These are phyloP conservation scores for Aspidoscelis tigris DNA, from an alignment of 2,113 vertebrate species.

Conservation along the genomic window DNA sequence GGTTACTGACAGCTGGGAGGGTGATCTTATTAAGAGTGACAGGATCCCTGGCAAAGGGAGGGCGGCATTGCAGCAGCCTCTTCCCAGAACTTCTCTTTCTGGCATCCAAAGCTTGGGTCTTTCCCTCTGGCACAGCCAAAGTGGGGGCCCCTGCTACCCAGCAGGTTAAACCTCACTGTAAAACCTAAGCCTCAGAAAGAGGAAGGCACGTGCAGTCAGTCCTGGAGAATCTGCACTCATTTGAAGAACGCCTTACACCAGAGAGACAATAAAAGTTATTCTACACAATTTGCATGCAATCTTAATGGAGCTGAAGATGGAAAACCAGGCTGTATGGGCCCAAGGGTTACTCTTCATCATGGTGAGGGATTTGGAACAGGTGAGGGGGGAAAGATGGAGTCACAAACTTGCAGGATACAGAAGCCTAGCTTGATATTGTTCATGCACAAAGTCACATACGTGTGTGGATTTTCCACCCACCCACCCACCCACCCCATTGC, in stretches of 20 bases:
- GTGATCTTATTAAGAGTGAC: slow-evolving; percentile 32
- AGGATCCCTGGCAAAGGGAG: slow-evolving; percentile 19
- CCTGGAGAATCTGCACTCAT: neutral
- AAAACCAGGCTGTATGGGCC: neutral
- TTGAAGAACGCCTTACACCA: neutral
- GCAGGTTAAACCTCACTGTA: neutral
- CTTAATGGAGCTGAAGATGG: too few species aligned
- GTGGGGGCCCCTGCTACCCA: neutral
- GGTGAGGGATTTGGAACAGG: neutral
- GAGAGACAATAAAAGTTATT: neutral
- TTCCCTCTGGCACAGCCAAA: neutral
- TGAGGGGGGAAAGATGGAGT: neutral
- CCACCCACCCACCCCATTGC: neutral
- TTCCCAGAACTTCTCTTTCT: slow-evolving; percentile 14
- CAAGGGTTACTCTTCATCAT: neutral
- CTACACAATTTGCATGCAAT: too few species aligned
- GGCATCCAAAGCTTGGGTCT: neutral
- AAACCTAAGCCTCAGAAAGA: neutral
- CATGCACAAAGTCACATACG: neutral
- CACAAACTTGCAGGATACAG: neutral
- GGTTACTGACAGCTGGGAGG: slow-evolving; percentile 24
- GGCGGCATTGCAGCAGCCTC: slow-evolving; percentile 6
- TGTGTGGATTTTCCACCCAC: neutral
- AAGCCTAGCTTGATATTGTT: neutral
- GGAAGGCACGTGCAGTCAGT: neutral